Percentiles rank a stretch among this genome's conserved stretches.
phyloP scores from a whole-genome alignment of 2,113 vertebrate genomes.

The Alces alces region DNA sequence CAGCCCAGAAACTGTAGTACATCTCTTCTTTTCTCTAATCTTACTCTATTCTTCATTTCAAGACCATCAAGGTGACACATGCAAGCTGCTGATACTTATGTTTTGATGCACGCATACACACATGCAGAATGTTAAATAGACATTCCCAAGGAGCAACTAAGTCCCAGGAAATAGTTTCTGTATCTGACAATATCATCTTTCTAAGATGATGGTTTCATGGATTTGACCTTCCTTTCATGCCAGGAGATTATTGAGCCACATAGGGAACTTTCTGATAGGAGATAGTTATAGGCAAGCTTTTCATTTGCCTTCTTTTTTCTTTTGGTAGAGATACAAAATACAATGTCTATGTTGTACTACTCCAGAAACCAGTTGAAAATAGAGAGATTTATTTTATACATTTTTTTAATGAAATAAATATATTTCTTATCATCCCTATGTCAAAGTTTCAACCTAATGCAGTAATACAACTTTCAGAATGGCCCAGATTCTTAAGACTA shows the following conservation, averaged over 20 bases:
- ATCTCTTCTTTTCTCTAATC: background rate
- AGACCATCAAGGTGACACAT: background rate
- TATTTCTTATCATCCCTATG: background rate
- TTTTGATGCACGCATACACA: background rate
- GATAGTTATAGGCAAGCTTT: background rate
- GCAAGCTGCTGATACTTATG: background rate
- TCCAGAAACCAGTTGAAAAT: background rate
- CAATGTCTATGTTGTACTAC: background rate
- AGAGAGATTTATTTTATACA: background rate
- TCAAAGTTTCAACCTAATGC: background rate
- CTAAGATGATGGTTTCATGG: background rate
- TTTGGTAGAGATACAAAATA: background rate
- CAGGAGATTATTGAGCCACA: background rate
- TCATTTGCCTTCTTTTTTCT: background rate
- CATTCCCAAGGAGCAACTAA: background rate
- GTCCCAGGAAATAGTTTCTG: background rate
- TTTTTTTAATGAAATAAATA: background rate
- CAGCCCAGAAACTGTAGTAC: background rate
- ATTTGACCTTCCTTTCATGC: background rate
- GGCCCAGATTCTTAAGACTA: background rate
- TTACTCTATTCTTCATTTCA: slow-evolving; percentile 6
- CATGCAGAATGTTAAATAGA: background rate
- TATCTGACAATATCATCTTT: background rate
- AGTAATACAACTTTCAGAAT: background rate
- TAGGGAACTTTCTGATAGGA: background rate